Evolutionary conservation across 2,888 invertebrate species (phyloP), one percentile per base, ranked within the genome.

Genomic region (Cetonia aurata): DNA sequence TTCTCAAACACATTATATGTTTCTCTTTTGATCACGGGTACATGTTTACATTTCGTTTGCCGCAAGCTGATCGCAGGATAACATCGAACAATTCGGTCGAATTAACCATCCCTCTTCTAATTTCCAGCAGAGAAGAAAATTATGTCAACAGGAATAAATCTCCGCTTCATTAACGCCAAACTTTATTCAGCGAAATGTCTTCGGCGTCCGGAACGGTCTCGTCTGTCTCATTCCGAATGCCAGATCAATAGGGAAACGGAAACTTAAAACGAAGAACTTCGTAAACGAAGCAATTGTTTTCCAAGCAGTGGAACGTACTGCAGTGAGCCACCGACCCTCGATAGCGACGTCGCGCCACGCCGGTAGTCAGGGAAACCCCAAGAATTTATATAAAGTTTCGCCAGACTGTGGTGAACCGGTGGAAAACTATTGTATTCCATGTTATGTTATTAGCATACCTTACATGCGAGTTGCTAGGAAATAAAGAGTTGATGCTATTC

Each of bases 331-430:
- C 50, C 62, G 37, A 37, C 50, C 50, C 62, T 50, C 10, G 31
- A 17, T 37, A 33, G 12, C 50, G 37, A 33, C 33, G 48, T 9
- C 48, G 50, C 15, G 12, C 50, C 17, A 33, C 33, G 48, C 15
- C 48, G 50, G 62, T 65, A 65, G 50, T 41, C 17, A 19, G 19
- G 33, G 67, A 57, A 67, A 48, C 67, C 67, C 48, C 57, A 57
- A 33, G 67, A 67, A 67, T 67, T 57, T 56, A 67, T 67, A 67
- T 67, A 67, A 67, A 57, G 67, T 67, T 67, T 57, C 67, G 42
- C 19, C 37, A 67, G 67, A 67, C 67, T 48, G 57, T 33, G 67
- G 57, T 37, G 13, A 67, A 57, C 48, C 57, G 48, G 15, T 50
- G 57, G 57, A 46, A 55, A 46, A 57, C 44, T 67, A 55, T 57